phyloP scores from a whole-genome alignment of 92 coral and sea anemone genomes.

The Siderastrea radians region DNA sequence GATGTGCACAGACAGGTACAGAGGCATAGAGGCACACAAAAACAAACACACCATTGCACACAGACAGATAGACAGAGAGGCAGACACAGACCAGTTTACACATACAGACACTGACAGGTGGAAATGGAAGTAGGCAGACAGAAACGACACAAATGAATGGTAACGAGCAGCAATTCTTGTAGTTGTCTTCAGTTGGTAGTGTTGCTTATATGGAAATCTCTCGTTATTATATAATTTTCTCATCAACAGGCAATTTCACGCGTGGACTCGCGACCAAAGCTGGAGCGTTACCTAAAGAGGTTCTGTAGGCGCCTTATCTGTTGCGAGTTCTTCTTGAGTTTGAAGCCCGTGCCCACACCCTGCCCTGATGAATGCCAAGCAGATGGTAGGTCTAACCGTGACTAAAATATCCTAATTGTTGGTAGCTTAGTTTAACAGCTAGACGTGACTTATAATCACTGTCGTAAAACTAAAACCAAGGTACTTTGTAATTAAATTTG shows the following conservation, averaged over 20 bases:
- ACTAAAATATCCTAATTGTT: too few species aligned
- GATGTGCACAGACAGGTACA: background rate
- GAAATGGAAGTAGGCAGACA: too few species aligned
- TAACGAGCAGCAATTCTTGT: too few species aligned
- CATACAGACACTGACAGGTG: background rate
- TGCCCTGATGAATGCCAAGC: slow-evolving; percentile 99
- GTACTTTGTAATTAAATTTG: too few species aligned
- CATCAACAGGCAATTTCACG: slow-evolving; percentile 92
- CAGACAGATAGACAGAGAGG: background rate
- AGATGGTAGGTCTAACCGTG: slow-evolving; percentile 77
- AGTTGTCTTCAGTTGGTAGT: too few species aligned
- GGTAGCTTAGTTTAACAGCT: too few species aligned
- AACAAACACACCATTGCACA: background rate
- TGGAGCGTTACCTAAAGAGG: slow-evolving; percentile 96
- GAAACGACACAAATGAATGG: too few species aligned
- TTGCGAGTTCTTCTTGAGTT: slow-evolving; percentile 95
- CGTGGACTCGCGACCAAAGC: slow-evolving; percentile 97
- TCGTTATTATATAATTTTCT: background rate
- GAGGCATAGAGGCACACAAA: background rate
- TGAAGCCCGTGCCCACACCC: slow-evolving; percentile 94
- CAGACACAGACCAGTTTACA: background rate
- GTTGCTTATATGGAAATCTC: background rate
- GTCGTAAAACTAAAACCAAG: too few species aligned
- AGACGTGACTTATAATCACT: too few species aligned
- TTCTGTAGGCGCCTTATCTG: slow-evolving; percentile 98